Conservation (phyloP, 2,888 invertebrate genomes). For the Melanchra persicariae region DNA sequence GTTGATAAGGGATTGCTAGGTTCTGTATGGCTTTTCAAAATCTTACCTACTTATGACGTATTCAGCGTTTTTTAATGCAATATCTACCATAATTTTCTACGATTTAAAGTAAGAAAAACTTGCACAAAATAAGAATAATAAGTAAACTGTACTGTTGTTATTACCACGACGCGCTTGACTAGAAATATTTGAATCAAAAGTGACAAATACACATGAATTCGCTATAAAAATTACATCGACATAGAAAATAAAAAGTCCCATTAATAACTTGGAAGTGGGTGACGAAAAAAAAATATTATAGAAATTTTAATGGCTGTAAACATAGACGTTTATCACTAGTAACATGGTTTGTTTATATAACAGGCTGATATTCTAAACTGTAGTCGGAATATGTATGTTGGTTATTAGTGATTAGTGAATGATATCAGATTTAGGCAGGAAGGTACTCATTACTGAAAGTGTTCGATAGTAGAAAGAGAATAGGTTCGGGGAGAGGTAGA, state of each 20-base stretch:
- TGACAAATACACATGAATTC: constrained; percentile 2
- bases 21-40: too few species aligned
- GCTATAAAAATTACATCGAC: neutral
- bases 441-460: neutral
- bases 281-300: constrained; percentile 22
- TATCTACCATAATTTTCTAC: too few species aligned
- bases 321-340: constrained; percentile 33
- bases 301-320: constrained; percentile 33
- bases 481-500: neutral
- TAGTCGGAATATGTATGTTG: neutral
- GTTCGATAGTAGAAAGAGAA: neutral
- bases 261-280: constrained; percentile 9
- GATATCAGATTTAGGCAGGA: neutral
- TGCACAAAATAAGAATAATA: too few species aligned
- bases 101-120: too few species aligned
- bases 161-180: neutral
- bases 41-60: too few species aligned
- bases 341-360: neutral
- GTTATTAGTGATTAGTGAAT: neutral
- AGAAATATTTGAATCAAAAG: neutral
- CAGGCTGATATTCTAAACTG: neutral
- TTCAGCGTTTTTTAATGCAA: too few species aligned
- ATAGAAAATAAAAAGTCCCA: constrained; percentile 11
- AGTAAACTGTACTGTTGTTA: too few species aligned
- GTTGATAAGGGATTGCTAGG: too few species aligned